phyloP scores from a whole-genome alignment of 2,113 vertebrate genomes.

The Bettongia penicillata region DNA sequence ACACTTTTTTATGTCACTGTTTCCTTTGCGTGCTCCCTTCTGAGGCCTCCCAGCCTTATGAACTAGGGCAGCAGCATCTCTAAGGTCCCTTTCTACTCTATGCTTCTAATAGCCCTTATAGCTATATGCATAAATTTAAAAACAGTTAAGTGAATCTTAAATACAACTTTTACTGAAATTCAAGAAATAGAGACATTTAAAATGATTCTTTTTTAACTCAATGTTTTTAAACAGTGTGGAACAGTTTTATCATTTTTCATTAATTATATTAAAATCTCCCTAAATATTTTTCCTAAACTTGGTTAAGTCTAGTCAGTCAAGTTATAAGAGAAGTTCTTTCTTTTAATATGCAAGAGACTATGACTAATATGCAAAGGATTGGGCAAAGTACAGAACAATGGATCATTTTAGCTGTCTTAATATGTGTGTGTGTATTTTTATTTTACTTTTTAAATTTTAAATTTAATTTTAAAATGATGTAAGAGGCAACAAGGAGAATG shows the following conservation, averaged over 20 bases:
- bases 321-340: neutral
- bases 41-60: neutral
- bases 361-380: neutral
- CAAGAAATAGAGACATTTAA: neutral
- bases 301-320: neutral
- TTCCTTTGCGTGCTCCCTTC: neutral
- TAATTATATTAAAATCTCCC: neutral
- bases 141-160: neutral
- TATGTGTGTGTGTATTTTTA: too few species aligned
- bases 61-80: neutral
- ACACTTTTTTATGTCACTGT: neutral
- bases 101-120: neutral
- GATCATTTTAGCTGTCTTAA: neutral
- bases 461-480: too few species aligned
- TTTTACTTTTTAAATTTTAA: too few species aligned
- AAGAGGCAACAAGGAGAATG: too few species aligned
- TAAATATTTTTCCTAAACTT: neutral
- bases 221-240: neutral
- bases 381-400: neutral
- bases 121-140: neutral
- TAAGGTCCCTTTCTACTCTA: neutral
- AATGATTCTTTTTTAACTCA: neutral
- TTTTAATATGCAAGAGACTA: neutral
- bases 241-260: neutral
- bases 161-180: neutral